Evolutionary conservation across 1,140 invertebrate genomes (phyloP).

Genomic region (Drosophila willistoni): DNA sequence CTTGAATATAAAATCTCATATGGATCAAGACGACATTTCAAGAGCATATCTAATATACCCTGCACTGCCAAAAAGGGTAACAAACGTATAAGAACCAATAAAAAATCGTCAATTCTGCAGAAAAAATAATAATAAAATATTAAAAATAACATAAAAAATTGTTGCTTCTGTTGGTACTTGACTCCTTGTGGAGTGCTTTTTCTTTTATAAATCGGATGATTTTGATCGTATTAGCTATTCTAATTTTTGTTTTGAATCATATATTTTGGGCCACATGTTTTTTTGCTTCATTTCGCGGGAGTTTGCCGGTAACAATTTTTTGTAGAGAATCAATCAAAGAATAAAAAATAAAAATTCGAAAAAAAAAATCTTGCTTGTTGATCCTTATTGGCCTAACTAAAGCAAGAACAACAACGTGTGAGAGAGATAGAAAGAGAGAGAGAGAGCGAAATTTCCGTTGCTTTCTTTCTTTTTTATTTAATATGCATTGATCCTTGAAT

Average conservation of each 20-base stretch:
- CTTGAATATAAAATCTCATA: no score
- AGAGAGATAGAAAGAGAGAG: neutral
- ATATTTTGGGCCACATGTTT: conserved; percentile 39
- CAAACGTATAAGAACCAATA: neutral
- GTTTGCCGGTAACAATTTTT: conserved; percentile 1
- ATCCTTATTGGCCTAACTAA: neutral
- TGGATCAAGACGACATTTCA: no score
- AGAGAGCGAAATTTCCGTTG: neutral
- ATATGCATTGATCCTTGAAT: conserved; percentile 21
- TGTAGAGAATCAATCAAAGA: neutral
- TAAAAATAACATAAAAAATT: conserved; percentile 15
- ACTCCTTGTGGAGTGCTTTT: conserved; percentile 19
- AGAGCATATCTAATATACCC: neutral
- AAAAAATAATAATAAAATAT: conserved; percentile 29
- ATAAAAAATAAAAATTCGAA: neutral
- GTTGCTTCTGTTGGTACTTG: conserved; percentile 13
- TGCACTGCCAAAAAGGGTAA: neutral
- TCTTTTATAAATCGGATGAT: neutral
- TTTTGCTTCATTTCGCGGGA: neutral
- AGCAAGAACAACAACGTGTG: neutral
- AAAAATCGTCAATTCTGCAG: conserved; percentile 39
- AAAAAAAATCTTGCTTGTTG: neutral
- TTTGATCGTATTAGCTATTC: neutral
- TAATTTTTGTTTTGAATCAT: neutral
- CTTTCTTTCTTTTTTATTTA: neutral